Evolutionary conservation across 2,113 vertebrate species (phyloP).

Genomic region (human): DNA sequence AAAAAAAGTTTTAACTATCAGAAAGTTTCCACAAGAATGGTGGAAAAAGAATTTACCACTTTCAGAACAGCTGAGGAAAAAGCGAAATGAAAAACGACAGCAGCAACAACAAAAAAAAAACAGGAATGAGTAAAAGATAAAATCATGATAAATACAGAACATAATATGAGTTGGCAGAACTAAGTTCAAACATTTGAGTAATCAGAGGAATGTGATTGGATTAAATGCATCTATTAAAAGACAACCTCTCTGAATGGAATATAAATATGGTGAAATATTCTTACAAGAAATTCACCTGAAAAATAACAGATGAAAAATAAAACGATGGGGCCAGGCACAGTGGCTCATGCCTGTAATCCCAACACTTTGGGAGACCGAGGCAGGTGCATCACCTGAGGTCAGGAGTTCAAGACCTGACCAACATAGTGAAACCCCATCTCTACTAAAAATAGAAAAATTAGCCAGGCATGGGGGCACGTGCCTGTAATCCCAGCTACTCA

Average conservation of each 20-base stretch:
- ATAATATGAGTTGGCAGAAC: background rate
- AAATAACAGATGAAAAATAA: background rate
- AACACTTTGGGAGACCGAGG: background rate
- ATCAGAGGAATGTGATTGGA: background rate
- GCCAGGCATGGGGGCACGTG: background rate
- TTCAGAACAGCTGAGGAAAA: background rate
- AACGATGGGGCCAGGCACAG: background rate
- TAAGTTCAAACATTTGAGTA: background rate
- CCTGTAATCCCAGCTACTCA: background rate
- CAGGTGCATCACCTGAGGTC: background rate
- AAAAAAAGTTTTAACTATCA: background rate
- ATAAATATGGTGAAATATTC: background rate
- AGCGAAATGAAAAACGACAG: background rate
- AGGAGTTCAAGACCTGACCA: background rate
- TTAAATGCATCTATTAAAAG: background rate
- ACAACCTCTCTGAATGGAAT: background rate
- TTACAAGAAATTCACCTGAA: background rate
- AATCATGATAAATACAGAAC: background rate
- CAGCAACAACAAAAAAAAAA: background rate
- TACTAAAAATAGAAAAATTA: background rate
- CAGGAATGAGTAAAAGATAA: background rate
- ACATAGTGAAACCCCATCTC: background rate
- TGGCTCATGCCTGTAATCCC: background rate
- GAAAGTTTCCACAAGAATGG: background rate
- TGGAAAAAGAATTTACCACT: background rate